Evolutionary conservation across 1,140 invertebrate genomes (phyloP).

Genomic region (Sitobion miscanthi): DNA sequence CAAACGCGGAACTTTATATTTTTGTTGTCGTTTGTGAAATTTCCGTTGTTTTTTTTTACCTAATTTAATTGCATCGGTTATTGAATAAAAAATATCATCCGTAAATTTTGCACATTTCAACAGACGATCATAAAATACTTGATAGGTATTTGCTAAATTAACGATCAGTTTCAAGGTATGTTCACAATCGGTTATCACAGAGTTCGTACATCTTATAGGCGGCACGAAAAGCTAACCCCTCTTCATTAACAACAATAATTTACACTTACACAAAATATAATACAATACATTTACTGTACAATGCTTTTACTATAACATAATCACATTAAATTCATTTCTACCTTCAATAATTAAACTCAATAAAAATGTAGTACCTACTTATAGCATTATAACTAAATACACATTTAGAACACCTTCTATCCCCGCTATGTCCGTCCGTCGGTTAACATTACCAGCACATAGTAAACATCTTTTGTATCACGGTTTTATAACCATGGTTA

Average conservation of each 20-base stretch:
- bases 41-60: background rate
- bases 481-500: too few relatives aligned
- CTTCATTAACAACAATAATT: background rate
- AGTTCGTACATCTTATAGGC: background rate
- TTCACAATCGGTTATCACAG: background rate
- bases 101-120: background rate
- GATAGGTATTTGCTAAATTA: background rate
- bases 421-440: too few relatives aligned
- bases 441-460: too few relatives aligned
- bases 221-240: background rate
- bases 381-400: too few relatives aligned
- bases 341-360: too few relatives aligned
- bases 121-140: background rate
- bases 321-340: background rate
- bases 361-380: too few relatives aligned
- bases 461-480: too few relatives aligned
- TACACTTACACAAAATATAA: background rate
- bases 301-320: background rate
- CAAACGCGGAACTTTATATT: background rate
- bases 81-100: background rate
- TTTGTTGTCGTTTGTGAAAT: background rate
- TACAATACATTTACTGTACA: background rate
- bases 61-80: background rate
- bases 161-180: background rate
- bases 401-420: too few relatives aligned